Conservation (phyloP, 92 coral and sea anemone species). For the Siderastrea siderea region DNA sequence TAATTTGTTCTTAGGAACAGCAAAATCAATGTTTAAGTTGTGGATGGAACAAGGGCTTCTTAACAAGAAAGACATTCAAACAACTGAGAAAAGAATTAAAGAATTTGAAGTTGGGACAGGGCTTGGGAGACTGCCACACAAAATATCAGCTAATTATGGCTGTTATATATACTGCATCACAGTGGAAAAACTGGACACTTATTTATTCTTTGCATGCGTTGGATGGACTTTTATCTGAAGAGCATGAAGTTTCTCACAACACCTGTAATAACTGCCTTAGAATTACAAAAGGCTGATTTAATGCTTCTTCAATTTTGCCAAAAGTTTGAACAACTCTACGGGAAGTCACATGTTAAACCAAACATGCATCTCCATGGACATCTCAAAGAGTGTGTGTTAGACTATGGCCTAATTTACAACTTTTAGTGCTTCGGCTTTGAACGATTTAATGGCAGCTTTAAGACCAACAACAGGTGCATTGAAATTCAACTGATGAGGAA, state of each 20-base stretch:
- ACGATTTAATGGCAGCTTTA: constrained; percentile 53
- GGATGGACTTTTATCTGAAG: constrained; percentile 43
- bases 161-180: constrained; percentile 51
- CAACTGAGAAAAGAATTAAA: constrained; percentile 34
- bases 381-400: constrained; percentile 64
- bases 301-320: constrained; percentile 54
- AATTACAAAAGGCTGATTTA: constrained; percentile 34
- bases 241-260: constrained; percentile 23
- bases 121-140: constrained; percentile 59
- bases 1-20: constrained; percentile 68
- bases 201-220: background rate
- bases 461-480: constrained; percentile 54
- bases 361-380: constrained; percentile 80
- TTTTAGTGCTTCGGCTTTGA: constrained; percentile 76
- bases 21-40: constrained; percentile 61
- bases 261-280: constrained; percentile 38
- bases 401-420: constrained; percentile 69
- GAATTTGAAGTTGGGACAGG: constrained; percentile 55
- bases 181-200: constrained; percentile 64
- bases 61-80: constrained; percentile 9
- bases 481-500: constrained; percentile 69
- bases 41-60: constrained; percentile 59
- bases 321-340: constrained; percentile 45
- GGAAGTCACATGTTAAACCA: constrained; percentile 58
- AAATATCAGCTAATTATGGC: constrained; percentile 68